phyloP scores from a whole-genome alignment of 2,888 invertebrate species.

The Blomia tropicalis region DNA sequence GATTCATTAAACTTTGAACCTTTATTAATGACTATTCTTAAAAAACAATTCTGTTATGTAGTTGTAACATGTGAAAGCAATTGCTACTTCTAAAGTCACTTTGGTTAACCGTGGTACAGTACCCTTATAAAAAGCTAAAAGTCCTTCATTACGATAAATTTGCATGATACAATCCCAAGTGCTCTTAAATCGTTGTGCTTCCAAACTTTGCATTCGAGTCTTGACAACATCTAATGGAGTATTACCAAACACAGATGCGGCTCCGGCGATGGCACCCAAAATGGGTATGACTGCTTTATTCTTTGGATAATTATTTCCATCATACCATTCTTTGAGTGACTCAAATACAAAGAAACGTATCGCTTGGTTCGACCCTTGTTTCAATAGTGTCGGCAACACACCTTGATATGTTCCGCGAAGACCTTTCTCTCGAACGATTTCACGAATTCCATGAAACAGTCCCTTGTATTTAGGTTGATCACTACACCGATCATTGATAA shows the following conservation, averaged over 20 bases:
- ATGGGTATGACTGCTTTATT: conserved; percentile 70
- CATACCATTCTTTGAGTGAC: conserved; percentile 73
- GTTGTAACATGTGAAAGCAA: not conserved
- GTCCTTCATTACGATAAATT: conserved; percentile 85
- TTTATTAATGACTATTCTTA: not conserved
- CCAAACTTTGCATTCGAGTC: conserved; percentile 97
- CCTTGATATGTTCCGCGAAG: conserved; percentile 54
- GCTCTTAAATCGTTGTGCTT: conserved; percentile 81
- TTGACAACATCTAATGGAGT: conserved; percentile 98
- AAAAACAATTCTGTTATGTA: not conserved
- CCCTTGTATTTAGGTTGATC: conserved; percentile 76
- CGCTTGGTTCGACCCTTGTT: conserved; percentile 96
- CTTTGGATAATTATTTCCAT: conserved; percentile 47
- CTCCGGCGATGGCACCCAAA: conserved; percentile 88
- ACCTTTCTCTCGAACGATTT: conserved; percentile 66
- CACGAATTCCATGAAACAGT: conserved; percentile 77
- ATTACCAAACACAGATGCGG: conserved; percentile 92
- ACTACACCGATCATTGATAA: conserved; percentile 89
- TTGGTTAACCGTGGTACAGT: conserved; percentile 67
- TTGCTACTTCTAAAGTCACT: conserved; percentile 12
- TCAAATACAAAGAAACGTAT: conserved; percentile 96
- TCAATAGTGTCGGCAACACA: conserved; percentile 79
- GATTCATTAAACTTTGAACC: too few species aligned
- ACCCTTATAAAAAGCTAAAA: conserved; percentile 92
- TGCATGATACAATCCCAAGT: conserved; percentile 78